Conservation (phyloP, 92 coral and sea anemone species). For the Epizoanthus fatuus region DNA sequence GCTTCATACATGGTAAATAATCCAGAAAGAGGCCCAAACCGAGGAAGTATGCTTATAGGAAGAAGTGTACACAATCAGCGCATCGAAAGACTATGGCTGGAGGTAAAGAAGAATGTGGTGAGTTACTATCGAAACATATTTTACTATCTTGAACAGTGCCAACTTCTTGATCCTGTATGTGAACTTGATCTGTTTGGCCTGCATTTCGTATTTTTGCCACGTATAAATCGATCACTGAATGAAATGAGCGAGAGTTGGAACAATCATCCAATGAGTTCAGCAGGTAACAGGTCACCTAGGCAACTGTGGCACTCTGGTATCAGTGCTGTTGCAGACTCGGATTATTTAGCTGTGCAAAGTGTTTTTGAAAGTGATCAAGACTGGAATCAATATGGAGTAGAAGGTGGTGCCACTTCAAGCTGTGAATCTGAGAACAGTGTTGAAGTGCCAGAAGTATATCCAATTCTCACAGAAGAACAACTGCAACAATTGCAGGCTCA, state of each 20-base stretch:
- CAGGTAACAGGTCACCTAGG: slow-evolving; percentile 57
- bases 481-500: slow-evolving; percentile 35
- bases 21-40: slow-evolving; percentile 48
- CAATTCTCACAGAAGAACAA: slow-evolving; percentile 33
- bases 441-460: slow-evolving; percentile 26
- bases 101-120: slow-evolving; percentile 66
- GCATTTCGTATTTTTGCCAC: slow-evolving; percentile 67
- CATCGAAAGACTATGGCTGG: slow-evolving; percentile 59
- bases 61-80: slow-evolving; percentile 59
- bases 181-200: slow-evolving; percentile 65
- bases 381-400: slow-evolving; percentile 30
- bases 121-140: slow-evolving; percentile 61
- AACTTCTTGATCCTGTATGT: slow-evolving; percentile 57
- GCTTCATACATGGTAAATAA: slow-evolving; percentile 64
- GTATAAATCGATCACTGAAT: slow-evolving; percentile 53
- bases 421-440: slow-evolving; percentile 30
- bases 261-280: slow-evolving; percentile 61
- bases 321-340: slow-evolving; percentile 31
- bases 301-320: slow-evolving; percentile 68
- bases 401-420: slow-evolving; percentile 25
- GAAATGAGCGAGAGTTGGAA: slow-evolving; percentile 57
- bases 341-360: slow-evolving; percentile 49
- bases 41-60: slow-evolving; percentile 76
- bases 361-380: slow-evolving; percentile 12
- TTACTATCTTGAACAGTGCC: slow-evolving; percentile 65